Evolutionary conservation across 2,113 vertebrate species (phyloP).

Genomic region (Corythaeola cristata): DNA sequence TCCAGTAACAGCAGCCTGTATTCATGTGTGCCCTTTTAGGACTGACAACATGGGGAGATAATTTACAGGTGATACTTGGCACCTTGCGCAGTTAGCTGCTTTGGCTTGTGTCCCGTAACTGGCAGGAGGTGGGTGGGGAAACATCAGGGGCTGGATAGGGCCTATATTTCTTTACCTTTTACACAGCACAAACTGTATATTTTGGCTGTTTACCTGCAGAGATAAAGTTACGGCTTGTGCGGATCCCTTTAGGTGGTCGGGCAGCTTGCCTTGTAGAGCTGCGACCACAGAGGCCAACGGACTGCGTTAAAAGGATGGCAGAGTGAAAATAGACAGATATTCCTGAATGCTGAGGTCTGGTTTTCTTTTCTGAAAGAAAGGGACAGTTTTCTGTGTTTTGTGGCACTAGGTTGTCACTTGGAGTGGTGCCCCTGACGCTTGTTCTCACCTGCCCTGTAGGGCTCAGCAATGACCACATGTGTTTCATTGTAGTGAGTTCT

Average conservation of each 20-base stretch:
- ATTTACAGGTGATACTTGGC: neutral
- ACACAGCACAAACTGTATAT: neutral
- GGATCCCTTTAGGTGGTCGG: neutral
- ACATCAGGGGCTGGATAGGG: neutral
- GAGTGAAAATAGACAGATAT: neutral
- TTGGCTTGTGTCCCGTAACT: neutral
- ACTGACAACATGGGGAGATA: neutral
- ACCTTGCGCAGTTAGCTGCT: neutral
- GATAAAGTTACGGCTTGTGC: neutral
- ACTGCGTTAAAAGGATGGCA: neutral
- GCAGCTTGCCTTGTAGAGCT: neutral
- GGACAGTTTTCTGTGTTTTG: neutral
- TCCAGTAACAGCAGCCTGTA: neutral
- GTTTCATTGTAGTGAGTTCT: neutral
- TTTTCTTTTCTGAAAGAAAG: neutral
- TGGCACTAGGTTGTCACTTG: neutral
- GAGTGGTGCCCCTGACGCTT: neutral
- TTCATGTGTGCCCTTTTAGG: neutral
- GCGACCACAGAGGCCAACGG: neutral
- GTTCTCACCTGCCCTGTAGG: neutral
- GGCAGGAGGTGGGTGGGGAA: neutral
- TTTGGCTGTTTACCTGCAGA: neutral
- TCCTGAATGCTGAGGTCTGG: neutral
- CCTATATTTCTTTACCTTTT: neutral
- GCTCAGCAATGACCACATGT: neutral